Evolutionary conservation across 1,140 invertebrate genomes (phyloP).

Genomic region (Harpegnathos saltator): DNA sequence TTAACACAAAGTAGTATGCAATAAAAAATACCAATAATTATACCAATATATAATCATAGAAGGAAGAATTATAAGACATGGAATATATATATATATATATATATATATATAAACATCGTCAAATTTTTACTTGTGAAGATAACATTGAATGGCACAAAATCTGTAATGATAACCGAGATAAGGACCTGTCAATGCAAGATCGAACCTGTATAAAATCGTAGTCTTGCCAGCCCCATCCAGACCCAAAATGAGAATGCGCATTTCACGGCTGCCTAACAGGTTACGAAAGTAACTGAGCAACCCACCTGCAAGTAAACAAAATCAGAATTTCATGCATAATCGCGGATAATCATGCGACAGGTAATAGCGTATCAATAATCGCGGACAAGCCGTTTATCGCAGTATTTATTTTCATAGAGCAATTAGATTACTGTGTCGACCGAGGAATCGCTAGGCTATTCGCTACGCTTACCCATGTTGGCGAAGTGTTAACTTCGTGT

Average conservation of each 20-base stretch:
- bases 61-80: background rate
- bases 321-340: constrained; percentile 3
- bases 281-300: constrained; percentile 98
- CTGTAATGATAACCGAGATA: constrained; percentile 36
- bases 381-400: constrained; percentile 30
- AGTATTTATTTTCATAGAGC: constrained; percentile 9
- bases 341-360: background rate
- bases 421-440: constrained; percentile 1
- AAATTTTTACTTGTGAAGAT: background rate
- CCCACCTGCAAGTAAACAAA: constrained; percentile 90
- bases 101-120: too few relatives aligned
- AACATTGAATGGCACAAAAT: background rate
- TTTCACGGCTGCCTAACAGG: constrained; percentile 96
- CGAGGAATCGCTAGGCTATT: constrained; percentile 27
- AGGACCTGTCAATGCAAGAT: constrained; percentile 59
- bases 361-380: background rate
- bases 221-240: constrained; percentile 99
- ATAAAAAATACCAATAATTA: background rate
- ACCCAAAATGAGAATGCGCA: constrained; percentile 98
- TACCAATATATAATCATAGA: background rate
- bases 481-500: constrained; percentile 74
- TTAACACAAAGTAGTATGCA: background rate
- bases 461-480: constrained; percentile 81
- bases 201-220: constrained; percentile 97
- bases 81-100: too few relatives aligned